phyloP scores from a whole-genome alignment of 2,113 vertebrate genomes.

The Haemorhous mexicanus region DNA sequence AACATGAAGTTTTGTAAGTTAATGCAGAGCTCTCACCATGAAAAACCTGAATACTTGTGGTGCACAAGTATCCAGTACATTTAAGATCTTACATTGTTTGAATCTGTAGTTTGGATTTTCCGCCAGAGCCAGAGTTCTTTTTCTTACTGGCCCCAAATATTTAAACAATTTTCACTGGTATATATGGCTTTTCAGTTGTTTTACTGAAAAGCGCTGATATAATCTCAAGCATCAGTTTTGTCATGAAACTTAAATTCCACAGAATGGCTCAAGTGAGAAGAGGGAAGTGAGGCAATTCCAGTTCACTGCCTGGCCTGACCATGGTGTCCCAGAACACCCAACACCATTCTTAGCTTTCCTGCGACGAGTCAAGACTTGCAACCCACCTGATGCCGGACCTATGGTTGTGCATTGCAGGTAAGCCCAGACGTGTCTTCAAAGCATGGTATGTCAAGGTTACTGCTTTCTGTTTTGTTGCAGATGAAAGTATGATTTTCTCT shows the following conservation, averaged over 20 bases:
- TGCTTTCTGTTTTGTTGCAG: not conserved
- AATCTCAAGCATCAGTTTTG: not conserved
- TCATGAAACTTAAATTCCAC: constrained; percentile 11
- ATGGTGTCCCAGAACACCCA: constrained; percentile 96
- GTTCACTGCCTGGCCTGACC: constrained; percentile 99
- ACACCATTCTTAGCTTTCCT: constrained; percentile 97
- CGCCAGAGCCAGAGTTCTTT: not conserved
- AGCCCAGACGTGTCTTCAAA: not conserved
- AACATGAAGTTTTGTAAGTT: not conserved
- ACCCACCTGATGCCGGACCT: constrained; percentile 95
- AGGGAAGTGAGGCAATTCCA: constrained; percentile 98
- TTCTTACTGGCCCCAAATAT: not conserved
- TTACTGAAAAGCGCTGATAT: not conserved
- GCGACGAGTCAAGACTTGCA: constrained; percentile 94
- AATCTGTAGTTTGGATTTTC: not conserved
- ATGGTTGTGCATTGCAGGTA: constrained; percentile 99
- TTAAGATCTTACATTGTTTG: not conserved
- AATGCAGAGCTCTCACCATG: not conserved
- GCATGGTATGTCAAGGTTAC: not conserved
- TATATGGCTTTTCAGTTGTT: not conserved
- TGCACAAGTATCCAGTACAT: not conserved
- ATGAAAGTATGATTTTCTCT: not conserved
- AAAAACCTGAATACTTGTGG: not conserved
- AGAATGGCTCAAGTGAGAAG: constrained; percentile 98
- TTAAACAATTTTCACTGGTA: not conserved